Percentiles rank a stretch among this genome's conserved stretches.
Conservation (phyloP, 2,797 vertebrate species). For the Psittacula derbiana region DNA sequence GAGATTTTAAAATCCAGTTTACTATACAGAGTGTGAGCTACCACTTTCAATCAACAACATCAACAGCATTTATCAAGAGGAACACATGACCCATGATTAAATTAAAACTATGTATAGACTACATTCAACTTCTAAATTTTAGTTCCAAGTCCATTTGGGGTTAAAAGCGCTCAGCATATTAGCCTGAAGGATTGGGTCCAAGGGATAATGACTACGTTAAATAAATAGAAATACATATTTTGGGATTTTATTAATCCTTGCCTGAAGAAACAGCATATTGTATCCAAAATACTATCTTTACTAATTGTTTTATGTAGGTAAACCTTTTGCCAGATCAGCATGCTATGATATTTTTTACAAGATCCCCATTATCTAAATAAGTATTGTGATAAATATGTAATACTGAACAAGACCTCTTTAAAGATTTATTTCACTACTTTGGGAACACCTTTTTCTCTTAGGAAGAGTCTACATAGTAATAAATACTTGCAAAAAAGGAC, state of each 20-base stretch:
- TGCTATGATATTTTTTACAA: not conserved
- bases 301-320: not conserved
- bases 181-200: not conserved
- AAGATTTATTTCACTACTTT: slow-evolving; percentile 12
- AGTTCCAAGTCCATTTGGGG: not conserved
- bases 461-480: not conserved
- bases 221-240: slow-evolving; percentile 5
- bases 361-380: slow-evolving; percentile 4
- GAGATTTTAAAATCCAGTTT: not conserved
- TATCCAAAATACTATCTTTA: not conserved
- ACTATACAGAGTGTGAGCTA: not conserved
- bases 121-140: not conserved
- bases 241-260: not conserved
- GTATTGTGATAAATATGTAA: slow-evolving; percentile 15
- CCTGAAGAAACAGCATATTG: not conserved
- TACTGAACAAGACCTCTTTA: not conserved
- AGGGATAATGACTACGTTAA: not conserved
- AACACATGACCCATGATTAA: not conserved
- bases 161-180: not conserved
- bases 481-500: slow-evolving; percentile 37
- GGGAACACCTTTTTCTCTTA: not conserved
- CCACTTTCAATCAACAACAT: not conserved
- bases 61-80: not conserved
- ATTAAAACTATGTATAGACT: not conserved
- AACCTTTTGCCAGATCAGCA: not conserved